Percentiles rank a stretch among this genome's conserved stretches.
Evolutionary conservation across 1,140 invertebrate genomes (phyloP).

Genomic region (Acromyrmex charruanus): DNA sequence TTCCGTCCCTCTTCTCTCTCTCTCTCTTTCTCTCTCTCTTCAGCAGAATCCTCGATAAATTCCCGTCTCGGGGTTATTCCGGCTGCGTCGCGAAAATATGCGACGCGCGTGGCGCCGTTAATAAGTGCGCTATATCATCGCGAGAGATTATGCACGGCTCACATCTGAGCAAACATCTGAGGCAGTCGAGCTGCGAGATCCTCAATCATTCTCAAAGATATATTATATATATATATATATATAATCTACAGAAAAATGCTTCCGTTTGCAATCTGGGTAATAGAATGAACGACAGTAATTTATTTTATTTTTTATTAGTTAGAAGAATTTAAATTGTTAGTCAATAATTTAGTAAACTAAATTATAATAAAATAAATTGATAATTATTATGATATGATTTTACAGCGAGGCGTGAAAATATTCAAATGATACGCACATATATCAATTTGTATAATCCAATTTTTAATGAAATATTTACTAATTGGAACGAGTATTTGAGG

Average conservation of each 20-base stretch:
- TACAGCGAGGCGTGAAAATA: neutral
- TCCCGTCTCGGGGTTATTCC: slow-evolving; percentile 63
- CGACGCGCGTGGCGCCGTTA: slow-evolving; percentile 54
- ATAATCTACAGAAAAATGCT: neutral
- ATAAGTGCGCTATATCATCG: slow-evolving; percentile 60
- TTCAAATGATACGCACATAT: slow-evolving; percentile 8
- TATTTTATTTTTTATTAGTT: neutral
- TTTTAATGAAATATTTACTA: slow-evolving; percentile 9
- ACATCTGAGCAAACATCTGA: slow-evolving; percentile 58
- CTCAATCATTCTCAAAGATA: slow-evolving; percentile 32
- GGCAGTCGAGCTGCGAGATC: neutral
- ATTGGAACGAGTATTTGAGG: slow-evolving; percentile 1
- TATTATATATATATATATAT: neutral
- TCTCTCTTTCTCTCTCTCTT: neutral
- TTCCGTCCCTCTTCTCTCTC: neutral
- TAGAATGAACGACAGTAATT: neutral
- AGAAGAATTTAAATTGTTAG: neutral
- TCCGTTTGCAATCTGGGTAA: neutral
- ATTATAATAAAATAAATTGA: neutral
- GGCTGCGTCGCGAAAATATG: slow-evolving; percentile 70
- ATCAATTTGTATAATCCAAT: slow-evolving; percentile 18
- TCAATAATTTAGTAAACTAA: neutral
- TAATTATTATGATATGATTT: neutral
- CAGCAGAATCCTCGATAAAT: slow-evolving; percentile 70
- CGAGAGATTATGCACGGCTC: slow-evolving; percentile 47